Evolutionary conservation across 2,888 invertebrate species (phyloP).

Genomic region (Xanthia icteritia): DNA sequence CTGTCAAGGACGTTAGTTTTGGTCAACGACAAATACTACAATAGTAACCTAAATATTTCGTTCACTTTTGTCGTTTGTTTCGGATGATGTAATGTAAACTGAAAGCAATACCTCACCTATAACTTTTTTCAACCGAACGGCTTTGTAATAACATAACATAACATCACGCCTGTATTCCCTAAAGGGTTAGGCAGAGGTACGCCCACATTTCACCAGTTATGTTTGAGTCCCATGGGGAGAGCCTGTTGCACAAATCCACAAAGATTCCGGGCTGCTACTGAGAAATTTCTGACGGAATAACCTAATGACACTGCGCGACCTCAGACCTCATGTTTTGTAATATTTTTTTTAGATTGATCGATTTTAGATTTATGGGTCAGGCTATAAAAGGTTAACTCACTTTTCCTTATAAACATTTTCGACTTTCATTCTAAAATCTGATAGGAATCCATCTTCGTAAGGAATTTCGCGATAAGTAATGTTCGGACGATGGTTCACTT

Average conservation of each 20-base stretch:
- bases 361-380: background rate
- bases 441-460: conserved; percentile 56
- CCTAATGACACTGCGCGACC: too few species aligned
- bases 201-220: too few species aligned
- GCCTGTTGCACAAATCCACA: too few species aligned
- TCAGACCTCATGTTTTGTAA: too few species aligned
- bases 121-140: background rate
- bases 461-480: conserved; percentile 56
- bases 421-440: conserved; percentile 42
- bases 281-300: too few species aligned
- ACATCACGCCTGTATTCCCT: too few species aligned
- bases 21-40: conserved; percentile 14
- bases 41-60: conserved; percentile 36
- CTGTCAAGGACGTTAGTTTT: conserved; percentile 49
- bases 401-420: conserved; percentile 30
- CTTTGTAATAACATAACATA: too few species aligned
- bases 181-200: too few species aligned
- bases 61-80: conserved; percentile 25
- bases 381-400: background rate
- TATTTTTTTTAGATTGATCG: background rate
- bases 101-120: background rate
- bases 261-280: too few species aligned
- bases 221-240: too few species aligned
- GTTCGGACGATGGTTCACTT: conserved; percentile 71
- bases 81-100: background rate